Evolutionary conservation across 2,888 invertebrate genomes (phyloP).

Genomic region (Stomorhina lunata): DNA sequence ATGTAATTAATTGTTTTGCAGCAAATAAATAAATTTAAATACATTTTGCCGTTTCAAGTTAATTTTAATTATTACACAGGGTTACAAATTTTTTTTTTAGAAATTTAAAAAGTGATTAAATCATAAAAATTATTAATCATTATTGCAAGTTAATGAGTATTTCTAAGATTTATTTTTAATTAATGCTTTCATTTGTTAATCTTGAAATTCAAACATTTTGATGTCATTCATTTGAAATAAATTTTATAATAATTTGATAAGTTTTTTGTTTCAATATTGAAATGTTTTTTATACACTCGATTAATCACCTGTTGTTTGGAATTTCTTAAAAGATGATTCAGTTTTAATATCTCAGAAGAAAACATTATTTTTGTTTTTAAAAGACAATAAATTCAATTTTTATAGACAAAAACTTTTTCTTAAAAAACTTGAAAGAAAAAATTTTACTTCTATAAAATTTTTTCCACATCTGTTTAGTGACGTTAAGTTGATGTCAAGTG

Average conservation of each 20-base stretch:
- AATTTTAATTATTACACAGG: background rate
- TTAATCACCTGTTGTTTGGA: slow-evolving; percentile 30
- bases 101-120: background rate
- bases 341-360: slow-evolving; percentile 21
- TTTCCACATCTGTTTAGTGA: slow-evolving; percentile 32
- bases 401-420: slow-evolving; percentile 11
- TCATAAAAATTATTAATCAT: slow-evolving; percentile 30
- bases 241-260: background rate
- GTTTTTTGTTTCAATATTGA: background rate
- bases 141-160: background rate
- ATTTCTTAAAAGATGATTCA: slow-evolving; percentile 44
- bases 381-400: background rate
- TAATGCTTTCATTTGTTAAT: slow-evolving; percentile 7
- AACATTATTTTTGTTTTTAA: background rate
- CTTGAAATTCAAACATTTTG: background rate
- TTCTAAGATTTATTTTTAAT: slow-evolving; percentile 26
- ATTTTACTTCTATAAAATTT: background rate
- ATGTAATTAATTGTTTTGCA: background rate
- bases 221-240: background rate
- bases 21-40: background rate
- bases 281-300: background rate
- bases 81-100: background rate
- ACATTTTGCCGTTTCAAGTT: background rate
- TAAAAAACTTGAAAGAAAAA: background rate
- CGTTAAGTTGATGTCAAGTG: slow-evolving; percentile 13